Evolutionary conservation across 2,113 vertebrate genomes (phyloP), one percentile per base, ranked within the genome.

Genomic region (Balaeniceps rex): DNA sequence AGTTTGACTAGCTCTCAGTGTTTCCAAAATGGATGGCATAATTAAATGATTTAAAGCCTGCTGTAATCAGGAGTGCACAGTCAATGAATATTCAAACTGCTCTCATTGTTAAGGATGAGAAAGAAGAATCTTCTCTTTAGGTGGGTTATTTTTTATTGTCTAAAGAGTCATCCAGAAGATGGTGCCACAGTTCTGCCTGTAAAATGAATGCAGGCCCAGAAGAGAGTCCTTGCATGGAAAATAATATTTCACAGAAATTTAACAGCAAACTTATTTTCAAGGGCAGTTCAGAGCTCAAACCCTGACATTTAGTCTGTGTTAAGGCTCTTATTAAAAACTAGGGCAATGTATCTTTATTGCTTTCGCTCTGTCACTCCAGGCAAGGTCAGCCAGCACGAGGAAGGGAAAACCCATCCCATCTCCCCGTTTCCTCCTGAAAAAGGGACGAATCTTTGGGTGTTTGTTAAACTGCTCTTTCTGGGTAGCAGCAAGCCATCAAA

Each of bases 181-280:
- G 97, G 97, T 97, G 97, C 97, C 97, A 96, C 97, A 94, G 95
- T 97, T 98, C 97, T 98, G 97, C 97, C 93, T 95, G 90, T 97
- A 96, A 97, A 93, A 96, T 65, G 49, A 94, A 46, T 2, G 24
- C 66, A 74, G 86, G n/a, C 64, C 79, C 87, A 52, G 61, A 77
- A 75, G 64, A 54, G 26, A 92, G 65, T 71, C 40, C 68, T 79
- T 84, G 94, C 87, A 84, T 2, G 7, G 75, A 77, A 81, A 71
- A 60, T 66, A 85, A 54, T 77, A 65, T 21, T 78, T 89, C 60
- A 61, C 38, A 61, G 66, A 80, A 68, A 95, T 94, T 83, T 88
- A 94, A 77, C 66, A 95, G 57, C 69, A 95, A 97, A 94, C 89
- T 85, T 90, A 78, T 85, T 85, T 90, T 90, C 77, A 71, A 87